A percentile compares a stretch with the other conserved stretches of the same genome.
phyloP scores from a whole-genome alignment of 2,888 invertebrate species.

The Noctua comes region DNA sequence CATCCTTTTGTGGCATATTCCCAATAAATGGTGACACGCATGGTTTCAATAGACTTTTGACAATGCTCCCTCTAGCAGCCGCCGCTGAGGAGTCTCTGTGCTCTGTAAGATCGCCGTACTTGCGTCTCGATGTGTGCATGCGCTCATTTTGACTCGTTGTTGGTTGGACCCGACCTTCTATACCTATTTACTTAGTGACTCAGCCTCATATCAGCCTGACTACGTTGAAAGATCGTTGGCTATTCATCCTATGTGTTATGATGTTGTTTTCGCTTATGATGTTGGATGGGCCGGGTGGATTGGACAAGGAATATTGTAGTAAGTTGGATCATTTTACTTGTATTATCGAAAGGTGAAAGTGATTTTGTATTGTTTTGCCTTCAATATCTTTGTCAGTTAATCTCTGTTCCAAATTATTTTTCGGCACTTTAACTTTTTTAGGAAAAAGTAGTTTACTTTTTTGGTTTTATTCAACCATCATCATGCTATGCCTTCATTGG shows the following conservation, averaged over 20 bases:
- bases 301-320: slow-evolving; percentile 27
- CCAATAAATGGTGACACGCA: not conserved
- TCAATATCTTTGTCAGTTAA: not conserved
- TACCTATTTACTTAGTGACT: not conserved
- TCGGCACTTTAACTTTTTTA: not conserved
- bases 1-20: not conserved
- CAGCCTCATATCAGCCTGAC: slow-evolving; percentile 46
- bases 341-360: not conserved
- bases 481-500: not conserved
- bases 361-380: not conserved
- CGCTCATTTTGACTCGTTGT: not conserved
- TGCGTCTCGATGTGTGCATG: not conserved
- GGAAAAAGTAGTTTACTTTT: not conserved
- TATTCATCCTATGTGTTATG: slow-evolving; percentile 63
- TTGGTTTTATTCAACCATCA: not conserved
- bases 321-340: slow-evolving; percentile 16
- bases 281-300: slow-evolving; percentile 20
- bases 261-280: slow-evolving; percentile 58
- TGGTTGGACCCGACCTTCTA: not conserved
- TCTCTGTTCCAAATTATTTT: not conserved
- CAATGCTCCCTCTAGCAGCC: not conserved
- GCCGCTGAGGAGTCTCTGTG: not conserved
- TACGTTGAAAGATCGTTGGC: slow-evolving; percentile 60
- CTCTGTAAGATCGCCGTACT: not conserved
- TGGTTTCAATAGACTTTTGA: not conserved